Conservation (phyloP, 2,888 invertebrate species). For the Caenorhabditis sp. region DNA sequence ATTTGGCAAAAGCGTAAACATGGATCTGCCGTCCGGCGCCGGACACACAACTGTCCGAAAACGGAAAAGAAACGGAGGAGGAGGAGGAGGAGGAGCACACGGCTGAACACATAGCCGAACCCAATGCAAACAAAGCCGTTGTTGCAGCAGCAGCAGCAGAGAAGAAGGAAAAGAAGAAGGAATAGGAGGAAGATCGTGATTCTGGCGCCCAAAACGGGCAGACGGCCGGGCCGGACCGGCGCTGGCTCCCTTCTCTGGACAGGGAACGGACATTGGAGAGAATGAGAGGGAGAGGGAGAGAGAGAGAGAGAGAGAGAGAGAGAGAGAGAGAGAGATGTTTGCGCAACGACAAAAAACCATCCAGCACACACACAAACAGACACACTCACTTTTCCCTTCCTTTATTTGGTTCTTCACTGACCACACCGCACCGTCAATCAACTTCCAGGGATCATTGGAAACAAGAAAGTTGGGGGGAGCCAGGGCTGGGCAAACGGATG, state of each 20-base stretch:
- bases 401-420: not conserved
- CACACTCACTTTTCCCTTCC: not conserved
- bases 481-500: too few species aligned
- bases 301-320: not conserved
- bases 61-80: not conserved
- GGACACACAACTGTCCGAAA: not conserved
- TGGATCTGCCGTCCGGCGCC: not conserved
- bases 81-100: not conserved
- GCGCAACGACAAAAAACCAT: not conserved
- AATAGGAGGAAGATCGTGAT: not conserved
- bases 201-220: too few species aligned
- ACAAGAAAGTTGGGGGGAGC: too few species aligned
- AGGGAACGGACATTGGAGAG: too few species aligned
- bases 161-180: constrained; percentile 4
- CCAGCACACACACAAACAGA: not conserved
- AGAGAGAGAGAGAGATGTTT: not conserved
- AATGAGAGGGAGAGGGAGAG: too few species aligned
- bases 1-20: too few species aligned
- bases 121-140: constrained; percentile 31
- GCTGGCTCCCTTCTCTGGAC: too few species aligned
- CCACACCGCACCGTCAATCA: too few species aligned
- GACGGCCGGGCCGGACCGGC: too few species aligned
- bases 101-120: constrained; percentile 43
- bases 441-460: too few species aligned
- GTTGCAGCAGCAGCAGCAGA: constrained; percentile 17